These are phyloP conservation scores for Falcunculus frontatus DNA, from an alignment of 2,113 vertebrate genomes.

Conservation along the genomic window DNA sequence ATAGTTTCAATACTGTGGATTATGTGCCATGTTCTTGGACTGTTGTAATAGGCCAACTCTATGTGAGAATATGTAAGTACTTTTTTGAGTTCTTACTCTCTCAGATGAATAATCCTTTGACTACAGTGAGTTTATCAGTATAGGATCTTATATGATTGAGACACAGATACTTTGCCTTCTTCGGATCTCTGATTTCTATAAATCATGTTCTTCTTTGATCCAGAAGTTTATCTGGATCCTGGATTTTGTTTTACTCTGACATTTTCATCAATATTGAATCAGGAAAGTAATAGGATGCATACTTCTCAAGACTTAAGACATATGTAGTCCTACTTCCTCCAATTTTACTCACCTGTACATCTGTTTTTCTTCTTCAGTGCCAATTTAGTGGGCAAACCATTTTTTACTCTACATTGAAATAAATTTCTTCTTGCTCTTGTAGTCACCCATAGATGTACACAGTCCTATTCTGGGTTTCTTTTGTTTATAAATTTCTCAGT, in stretches of 20 bases:
- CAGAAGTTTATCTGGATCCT: not conserved
- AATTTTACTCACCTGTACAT: not conserved
- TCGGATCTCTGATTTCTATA: not conserved
- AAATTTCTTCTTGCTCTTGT: not conserved
- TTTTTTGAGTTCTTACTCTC: not conserved
- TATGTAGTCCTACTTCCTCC: not conserved
- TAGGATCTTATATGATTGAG: not conserved
- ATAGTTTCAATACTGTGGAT: not conserved
- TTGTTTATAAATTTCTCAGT: not conserved
- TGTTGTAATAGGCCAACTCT: not conserved
- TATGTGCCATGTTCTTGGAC: fast-evolving
- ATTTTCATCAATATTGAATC: not conserved
- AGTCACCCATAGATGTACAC: not conserved
- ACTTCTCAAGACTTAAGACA: not conserved
- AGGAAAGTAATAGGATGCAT: not conserved
- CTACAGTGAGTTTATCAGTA: not conserved
- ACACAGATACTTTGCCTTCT: not conserved
- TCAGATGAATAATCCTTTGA: not conserved
- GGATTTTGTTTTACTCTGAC: not conserved
- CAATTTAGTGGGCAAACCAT: not conserved
- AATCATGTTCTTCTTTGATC: not conserved
- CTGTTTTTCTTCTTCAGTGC: not conserved
- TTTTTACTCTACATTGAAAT: not conserved
- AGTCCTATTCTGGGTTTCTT: not conserved
- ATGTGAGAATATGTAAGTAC: not conserved